These are phyloP conservation scores for Trachelus iudaicus DNA, from an alignment of 2,888 invertebrate species.

Conservation along the genomic window DNA sequence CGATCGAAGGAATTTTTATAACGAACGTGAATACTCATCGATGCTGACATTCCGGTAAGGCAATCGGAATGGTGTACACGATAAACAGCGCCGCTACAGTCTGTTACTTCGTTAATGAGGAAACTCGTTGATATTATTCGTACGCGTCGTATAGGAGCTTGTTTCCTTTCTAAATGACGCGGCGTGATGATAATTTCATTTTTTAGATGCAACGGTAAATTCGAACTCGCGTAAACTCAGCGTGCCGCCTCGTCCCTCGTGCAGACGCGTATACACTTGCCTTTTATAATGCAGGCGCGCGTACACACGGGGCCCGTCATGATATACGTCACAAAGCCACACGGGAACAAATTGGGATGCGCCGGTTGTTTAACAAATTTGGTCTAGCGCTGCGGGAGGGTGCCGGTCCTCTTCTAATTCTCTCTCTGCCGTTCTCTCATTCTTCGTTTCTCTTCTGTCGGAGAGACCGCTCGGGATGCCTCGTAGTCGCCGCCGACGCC, in stretches of 20 bases:
- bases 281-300: background rate
- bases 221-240: background rate
- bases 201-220: background rate
- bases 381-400: constrained; percentile 52
- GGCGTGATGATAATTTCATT: background rate
- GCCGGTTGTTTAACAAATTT: constrained; percentile 49
- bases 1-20: background rate
- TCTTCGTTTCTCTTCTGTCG: constrained; percentile 17
- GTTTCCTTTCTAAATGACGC: background rate
- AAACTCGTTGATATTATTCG: background rate
- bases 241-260: background rate
- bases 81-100: background rate
- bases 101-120: background rate
- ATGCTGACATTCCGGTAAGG: background rate
- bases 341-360: constrained; percentile 47
- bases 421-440: constrained; percentile 18
- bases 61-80: background rate
- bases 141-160: background rate
- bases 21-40: background rate
- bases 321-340: constrained; percentile 5
- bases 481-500: constrained; percentile 20
- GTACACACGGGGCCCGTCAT: background rate
- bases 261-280: background rate
- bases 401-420: constrained; percentile 32
- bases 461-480: constrained; percentile 21